Conservation (phyloP, 2,113 vertebrate genomes). For the Rhizomys pruinosus region DNA sequence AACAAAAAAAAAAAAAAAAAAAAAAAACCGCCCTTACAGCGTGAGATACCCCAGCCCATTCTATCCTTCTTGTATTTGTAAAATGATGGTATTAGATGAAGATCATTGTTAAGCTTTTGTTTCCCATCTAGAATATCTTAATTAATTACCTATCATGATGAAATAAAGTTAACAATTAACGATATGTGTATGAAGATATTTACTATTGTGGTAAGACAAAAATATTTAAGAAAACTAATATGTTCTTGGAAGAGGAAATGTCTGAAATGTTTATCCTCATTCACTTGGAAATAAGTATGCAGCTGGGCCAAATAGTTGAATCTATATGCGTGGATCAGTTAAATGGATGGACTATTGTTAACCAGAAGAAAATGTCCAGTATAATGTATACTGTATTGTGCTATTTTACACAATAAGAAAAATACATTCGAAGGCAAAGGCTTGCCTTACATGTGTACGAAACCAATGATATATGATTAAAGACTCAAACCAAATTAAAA, state of each 20-base stretch:
- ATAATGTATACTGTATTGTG: not conserved
- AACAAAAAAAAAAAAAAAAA: no score
- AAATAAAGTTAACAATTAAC: slow-evolving; percentile 3
- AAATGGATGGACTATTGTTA: not conserved
- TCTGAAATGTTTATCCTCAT: not conserved
- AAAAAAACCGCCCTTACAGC: not conserved
- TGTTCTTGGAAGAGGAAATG: not conserved
- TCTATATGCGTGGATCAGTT: not conserved
- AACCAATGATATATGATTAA: not conserved
- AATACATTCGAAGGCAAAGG: not conserved
- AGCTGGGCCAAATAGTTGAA: not conserved
- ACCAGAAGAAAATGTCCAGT: not conserved
- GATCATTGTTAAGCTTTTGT: no score
- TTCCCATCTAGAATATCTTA: not conserved
- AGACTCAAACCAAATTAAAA: not conserved
- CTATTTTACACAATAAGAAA: not conserved
- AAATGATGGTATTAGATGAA: not conserved
- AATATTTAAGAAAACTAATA: not conserved
- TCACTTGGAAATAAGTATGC: not conserved
- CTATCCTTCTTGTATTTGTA: no score
- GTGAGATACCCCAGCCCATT: not conserved
- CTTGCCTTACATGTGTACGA: not conserved
- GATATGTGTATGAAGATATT: not conserved
- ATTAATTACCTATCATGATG: not conserved
- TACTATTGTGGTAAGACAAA: not conserved